A percentile compares a stretch with the other conserved stretches of the same genome.
phyloP scores from a whole-genome alignment of 2,797 vertebrate genomes.

The Trachurus trachurus region DNA sequence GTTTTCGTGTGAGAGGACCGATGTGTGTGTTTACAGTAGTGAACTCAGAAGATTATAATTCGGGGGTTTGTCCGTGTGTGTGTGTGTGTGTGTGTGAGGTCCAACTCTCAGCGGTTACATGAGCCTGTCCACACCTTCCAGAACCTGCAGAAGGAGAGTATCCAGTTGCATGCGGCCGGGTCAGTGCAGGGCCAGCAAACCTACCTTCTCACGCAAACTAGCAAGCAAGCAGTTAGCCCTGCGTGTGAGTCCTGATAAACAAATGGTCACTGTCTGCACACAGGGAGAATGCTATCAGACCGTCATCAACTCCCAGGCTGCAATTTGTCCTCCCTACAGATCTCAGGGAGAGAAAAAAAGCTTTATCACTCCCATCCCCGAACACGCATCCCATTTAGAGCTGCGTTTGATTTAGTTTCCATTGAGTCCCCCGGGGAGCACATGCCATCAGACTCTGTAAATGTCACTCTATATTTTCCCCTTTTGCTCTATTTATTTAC shows the following conservation, averaged over 20 bases:
- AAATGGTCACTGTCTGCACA: constrained; percentile 74
- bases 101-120: constrained; percentile 62
- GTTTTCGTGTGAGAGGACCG: constrained; percentile 42
- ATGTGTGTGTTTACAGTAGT: constrained; percentile 61
- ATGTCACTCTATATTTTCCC: constrained; percentile 15
- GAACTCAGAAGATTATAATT: constrained; percentile 50
- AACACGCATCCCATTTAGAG: constrained; percentile 60
- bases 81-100: constrained; percentile 51
- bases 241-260: constrained; percentile 78
- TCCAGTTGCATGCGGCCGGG: constrained; percentile 72
- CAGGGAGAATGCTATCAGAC: constrained; percentile 71
- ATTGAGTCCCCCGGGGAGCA: constrained; percentile 25
- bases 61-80: constrained; percentile 30
- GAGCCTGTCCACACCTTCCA: constrained; percentile 68
- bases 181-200: constrained; percentile 63
- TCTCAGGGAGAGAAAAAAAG: constrained; percentile 41
- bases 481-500: constrained; percentile 39
- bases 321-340: constrained; percentile 70
- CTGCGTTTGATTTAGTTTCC: constrained; percentile 43
- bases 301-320: constrained; percentile 65
- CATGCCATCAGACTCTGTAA: constrained; percentile 32
- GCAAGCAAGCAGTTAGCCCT: constrained; percentile 46
- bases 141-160: constrained; percentile 62
- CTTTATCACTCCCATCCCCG: constrained; percentile 62
- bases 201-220: constrained; percentile 82